Conservation (phyloP, 2,888 invertebrate genomes). For the Augiades crinisus region DNA sequence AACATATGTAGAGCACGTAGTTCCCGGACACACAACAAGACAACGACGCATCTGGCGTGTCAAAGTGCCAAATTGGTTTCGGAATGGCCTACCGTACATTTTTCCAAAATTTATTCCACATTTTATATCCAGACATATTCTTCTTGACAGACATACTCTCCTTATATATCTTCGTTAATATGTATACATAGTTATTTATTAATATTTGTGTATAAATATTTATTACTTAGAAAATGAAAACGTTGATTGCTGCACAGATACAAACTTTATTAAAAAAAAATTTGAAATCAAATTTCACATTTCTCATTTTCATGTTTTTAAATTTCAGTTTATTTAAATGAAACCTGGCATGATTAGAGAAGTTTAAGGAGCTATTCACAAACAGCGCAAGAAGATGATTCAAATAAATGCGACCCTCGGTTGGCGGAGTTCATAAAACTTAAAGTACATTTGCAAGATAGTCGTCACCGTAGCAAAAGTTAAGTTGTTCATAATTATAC, state of each 20-base stretch:
- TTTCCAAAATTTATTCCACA: not conserved
- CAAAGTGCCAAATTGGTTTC: slow-evolving; percentile 10
- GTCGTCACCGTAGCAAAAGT: slow-evolving; percentile 17
- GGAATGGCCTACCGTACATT: not conserved
- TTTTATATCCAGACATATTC: not conserved
- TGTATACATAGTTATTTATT: too few relatives aligned
- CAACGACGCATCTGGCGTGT: not conserved
- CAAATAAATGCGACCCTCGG: slow-evolving; percentile 4
- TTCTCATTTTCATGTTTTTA: too few relatives aligned
- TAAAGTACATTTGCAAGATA: slow-evolving; percentile 17
- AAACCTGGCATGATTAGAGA: too few relatives aligned
- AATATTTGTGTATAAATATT: too few relatives aligned
- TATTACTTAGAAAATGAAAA: too few relatives aligned
- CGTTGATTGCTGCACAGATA: too few relatives aligned
- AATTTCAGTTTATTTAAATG: too few relatives aligned
- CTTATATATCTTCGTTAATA: too few relatives aligned
- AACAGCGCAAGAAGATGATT: slow-evolving; percentile 1
- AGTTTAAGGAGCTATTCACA: too few relatives aligned
- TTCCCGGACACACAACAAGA: not conserved
- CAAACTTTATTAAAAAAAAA: too few relatives aligned
- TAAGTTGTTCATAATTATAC: slow-evolving; percentile 20
- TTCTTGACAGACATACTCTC: too few relatives aligned
- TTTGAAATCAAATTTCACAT: too few relatives aligned
- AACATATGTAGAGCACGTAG: not conserved
- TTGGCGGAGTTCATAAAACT: slow-evolving; percentile 18